Evolutionary conservation across 2,113 vertebrate genomes (phyloP).

Genomic region (Percopsis transmontana): DNA sequence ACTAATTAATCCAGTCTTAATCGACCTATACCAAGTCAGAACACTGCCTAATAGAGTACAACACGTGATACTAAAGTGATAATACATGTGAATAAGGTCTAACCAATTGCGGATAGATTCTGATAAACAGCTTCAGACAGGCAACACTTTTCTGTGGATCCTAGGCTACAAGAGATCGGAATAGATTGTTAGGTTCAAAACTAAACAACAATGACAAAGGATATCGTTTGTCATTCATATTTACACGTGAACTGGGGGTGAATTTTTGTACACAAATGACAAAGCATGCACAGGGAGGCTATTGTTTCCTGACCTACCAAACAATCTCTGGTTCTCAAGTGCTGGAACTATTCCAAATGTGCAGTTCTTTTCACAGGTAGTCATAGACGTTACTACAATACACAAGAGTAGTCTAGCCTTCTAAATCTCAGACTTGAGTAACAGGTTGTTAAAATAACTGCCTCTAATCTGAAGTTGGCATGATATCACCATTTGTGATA

Average conservation of each 20-base stretch:
- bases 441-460: not conserved
- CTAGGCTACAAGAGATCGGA: conserved; percentile 20
- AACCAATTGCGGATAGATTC: no score
- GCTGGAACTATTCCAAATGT: conserved; percentile 40
- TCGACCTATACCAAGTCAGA: no score
- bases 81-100: no score
- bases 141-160: no score
- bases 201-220: conserved; percentile 31
- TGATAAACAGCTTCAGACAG: no score
- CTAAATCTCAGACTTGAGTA: no score
- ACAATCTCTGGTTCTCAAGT: conserved; percentile 33
- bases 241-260: not conserved
- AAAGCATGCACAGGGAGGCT: conserved; percentile 32
- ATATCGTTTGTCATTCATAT: conserved; percentile 4
- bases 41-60: no score
- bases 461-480: not conserved
- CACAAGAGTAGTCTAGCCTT: not conserved
- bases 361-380: conserved; percentile 26
- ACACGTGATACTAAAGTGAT: no score
- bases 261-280: conserved; percentile 1
- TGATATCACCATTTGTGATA: no score
- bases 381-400: not conserved
- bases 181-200: conserved; percentile 3
- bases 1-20: no score
- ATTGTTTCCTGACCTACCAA: conserved; percentile 37